Conservation (phyloP, 2,888 invertebrate genomes). For the Cerastis rubricosa region DNA sequence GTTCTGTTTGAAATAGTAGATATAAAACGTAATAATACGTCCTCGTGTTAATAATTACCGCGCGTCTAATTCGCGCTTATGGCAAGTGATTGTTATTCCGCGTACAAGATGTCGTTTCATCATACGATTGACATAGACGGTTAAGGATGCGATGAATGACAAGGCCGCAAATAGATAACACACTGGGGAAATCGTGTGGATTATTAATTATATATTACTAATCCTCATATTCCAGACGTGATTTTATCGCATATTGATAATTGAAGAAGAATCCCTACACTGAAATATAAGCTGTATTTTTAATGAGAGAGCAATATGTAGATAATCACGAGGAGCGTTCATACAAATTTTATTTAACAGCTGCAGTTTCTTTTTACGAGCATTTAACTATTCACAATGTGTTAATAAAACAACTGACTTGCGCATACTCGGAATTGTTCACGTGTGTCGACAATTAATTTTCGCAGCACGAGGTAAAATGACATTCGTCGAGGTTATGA, state of each 20-base stretch:
- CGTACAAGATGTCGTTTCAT: constrained; percentile 67
- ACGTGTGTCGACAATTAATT: constrained; percentile 35
- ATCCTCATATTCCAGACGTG: neutral
- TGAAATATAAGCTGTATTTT: neutral
- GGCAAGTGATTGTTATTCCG: constrained; percentile 74
- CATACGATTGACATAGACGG: constrained; percentile 74
- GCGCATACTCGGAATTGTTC: constrained; percentile 27
- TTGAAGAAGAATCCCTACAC: neutral
- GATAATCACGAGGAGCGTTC: neutral
- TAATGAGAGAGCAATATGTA: neutral
- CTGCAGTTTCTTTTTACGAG: constrained; percentile 41
- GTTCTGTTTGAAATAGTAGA: constrained; percentile 11
- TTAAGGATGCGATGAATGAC: constrained; percentile 70
- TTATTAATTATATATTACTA: constrained; percentile 35
- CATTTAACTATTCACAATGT: constrained; percentile 21
- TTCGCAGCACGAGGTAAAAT: constrained; percentile 33
- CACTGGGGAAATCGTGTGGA: constrained; percentile 39
- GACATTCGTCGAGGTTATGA: constrained; percentile 43
- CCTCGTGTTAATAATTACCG: constrained; percentile 59
- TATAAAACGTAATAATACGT: constrained; percentile 23
- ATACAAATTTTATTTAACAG: constrained; percentile 20
- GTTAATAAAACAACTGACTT: constrained; percentile 47
- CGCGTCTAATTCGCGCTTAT: constrained; percentile 63
- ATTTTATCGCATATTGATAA: constrained; percentile 17
- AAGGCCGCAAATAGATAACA: constrained; percentile 56